A percentile compares a stretch with the other conserved stretches of the same genome.
Conservation (phyloP, 2,113 vertebrate species). For the Seriola dumerili region DNA sequence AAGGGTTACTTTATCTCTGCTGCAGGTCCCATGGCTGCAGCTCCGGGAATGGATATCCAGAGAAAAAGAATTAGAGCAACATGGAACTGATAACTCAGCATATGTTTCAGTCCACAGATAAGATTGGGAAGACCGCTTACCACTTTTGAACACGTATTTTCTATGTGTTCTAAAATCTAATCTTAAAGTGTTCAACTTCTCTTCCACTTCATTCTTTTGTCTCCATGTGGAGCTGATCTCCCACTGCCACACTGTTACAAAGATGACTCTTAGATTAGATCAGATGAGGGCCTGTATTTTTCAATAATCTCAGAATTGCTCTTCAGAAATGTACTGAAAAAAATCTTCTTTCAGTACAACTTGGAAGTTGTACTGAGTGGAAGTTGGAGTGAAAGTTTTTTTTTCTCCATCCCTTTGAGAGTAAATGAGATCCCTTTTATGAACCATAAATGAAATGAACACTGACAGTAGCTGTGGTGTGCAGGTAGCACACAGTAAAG, state of each 20-base stretch:
- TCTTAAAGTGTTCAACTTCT: not conserved
- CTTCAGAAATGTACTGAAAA: not conserved
- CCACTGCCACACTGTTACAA: not conserved
- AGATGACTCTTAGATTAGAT: constrained; percentile 23
- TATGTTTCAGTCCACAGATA: constrained; percentile 43
- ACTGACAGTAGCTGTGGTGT: not conserved
- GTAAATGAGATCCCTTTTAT: not conserved
- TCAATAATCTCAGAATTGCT: not conserved
- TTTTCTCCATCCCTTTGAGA: not conserved
- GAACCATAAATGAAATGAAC: not conserved
- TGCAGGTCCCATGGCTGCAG: constrained; percentile 33
- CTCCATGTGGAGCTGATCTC: constrained; percentile 9
- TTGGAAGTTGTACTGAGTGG: not conserved
- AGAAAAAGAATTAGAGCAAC: constrained; percentile 29
- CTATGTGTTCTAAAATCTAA: constrained; percentile 24
- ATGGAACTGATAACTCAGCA: constrained; percentile 21
- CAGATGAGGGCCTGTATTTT: constrained; percentile 11
- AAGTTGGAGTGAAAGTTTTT: not conserved
- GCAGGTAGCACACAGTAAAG: not conserved
- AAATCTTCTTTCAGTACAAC: not conserved
- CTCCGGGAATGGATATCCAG: constrained; percentile 12
- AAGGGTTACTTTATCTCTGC: constrained; percentile 29
- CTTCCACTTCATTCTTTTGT: constrained; percentile 7
- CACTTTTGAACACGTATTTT: not conserved
- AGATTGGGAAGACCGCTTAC: constrained; percentile 17